Evolutionary conservation across 2,888 invertebrate species (phyloP).

Genomic region (Melikaiella ostensackeni): DNA sequence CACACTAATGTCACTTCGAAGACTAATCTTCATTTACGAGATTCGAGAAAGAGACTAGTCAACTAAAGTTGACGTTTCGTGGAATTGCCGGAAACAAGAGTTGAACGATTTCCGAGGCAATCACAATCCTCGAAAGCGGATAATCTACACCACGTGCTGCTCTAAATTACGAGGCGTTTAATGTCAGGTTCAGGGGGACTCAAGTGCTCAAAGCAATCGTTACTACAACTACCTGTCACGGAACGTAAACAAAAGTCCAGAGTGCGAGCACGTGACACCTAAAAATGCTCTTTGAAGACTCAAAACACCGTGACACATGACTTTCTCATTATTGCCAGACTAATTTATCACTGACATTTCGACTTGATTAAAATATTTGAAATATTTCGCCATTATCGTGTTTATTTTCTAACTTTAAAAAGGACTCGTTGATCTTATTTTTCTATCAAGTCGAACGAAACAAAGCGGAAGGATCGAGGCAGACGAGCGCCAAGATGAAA

Average conservation of each 20-base stretch:
- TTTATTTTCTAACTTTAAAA: neutral
- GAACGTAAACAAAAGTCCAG: neutral
- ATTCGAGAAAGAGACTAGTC: neutral
- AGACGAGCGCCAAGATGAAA: conserved; percentile 47
- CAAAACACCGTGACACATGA: neutral
- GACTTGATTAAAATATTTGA: neutral
- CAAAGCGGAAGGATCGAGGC: conserved; percentile 3
- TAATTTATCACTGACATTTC: neutral
- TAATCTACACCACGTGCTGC: conserved; percentile 15
- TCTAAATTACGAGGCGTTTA: neutral
- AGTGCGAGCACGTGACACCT: conserved; percentile 6
- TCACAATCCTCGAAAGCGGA: neutral
- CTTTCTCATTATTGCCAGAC: neutral
- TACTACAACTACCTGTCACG: neutral
- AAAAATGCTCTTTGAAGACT: neutral
- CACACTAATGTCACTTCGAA: neutral
- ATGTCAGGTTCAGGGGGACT: neutral
- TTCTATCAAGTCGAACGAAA: neutral
- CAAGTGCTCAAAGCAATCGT: neutral
- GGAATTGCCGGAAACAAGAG: neutral
- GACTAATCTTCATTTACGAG: conserved; percentile 15
- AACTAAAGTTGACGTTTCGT: neutral
- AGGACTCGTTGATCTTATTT: neutral
- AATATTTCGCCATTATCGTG: neutral
- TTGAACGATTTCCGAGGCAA: neutral